These are phyloP conservation scores for Strongylocentrotus purpuratus DNA, from an alignment of 35 echinoderm and acorn worm species.

Conservation along the genomic window DNA sequence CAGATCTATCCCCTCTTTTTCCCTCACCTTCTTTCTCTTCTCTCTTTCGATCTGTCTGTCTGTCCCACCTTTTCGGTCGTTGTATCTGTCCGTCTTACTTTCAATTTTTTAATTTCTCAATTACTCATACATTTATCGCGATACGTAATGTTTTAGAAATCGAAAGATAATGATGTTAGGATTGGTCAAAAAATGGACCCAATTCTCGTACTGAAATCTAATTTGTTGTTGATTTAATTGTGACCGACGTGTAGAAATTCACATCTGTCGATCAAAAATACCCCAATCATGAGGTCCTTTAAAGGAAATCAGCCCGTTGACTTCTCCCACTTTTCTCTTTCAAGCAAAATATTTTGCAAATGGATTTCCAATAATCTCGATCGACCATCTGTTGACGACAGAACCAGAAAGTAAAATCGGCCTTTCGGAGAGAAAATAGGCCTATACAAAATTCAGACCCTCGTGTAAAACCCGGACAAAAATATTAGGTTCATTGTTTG, in stretches of 20 bases:
- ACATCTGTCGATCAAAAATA: slow-evolving; percentile 24
- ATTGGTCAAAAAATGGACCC: neutral
- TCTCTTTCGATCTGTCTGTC: too few relatives aligned
- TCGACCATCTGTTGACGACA: neutral
- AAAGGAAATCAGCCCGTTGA: neutral
- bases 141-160: neutral
- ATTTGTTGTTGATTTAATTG: neutral
- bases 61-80: too few relatives aligned
- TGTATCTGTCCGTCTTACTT: too few relatives aligned
- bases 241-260: neutral
- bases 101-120: too few relatives aligned
- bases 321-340: neutral
- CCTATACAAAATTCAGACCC: neutral
- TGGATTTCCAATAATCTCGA: neutral
- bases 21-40: too few relatives aligned
- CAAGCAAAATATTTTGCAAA: neutral
- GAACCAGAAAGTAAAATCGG: neutral
- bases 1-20: too few relatives aligned
- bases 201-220: neutral
- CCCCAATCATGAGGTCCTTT: neutral
- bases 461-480: neutral
- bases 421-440: neutral
- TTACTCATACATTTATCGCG: too few relatives aligned
- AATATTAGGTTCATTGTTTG: neutral
- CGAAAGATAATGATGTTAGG: neutral